Evolutionary conservation across 2,888 invertebrate genomes (phyloP).

Genomic region (Beris morrisii): DNA sequence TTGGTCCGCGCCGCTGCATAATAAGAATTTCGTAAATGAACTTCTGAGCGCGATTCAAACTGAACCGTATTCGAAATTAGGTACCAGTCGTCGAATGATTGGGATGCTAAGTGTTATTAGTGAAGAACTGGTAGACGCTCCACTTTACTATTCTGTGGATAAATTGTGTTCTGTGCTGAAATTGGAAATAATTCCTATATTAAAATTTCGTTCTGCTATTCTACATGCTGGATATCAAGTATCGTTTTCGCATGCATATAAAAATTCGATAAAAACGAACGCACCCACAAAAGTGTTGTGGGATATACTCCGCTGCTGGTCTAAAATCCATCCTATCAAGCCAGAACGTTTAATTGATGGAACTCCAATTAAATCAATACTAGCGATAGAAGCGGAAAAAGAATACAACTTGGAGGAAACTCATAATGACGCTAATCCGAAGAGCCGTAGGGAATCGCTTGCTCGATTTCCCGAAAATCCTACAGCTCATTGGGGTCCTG

Average conservation of each 20-base stretch:
- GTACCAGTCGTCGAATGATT: conserved; percentile 73
- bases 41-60: conserved; percentile 61
- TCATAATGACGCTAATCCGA: conserved; percentile 74
- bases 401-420: conserved; percentile 56
- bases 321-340: conserved; percentile 67
- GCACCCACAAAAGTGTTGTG: conserved; percentile 85
- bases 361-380: conserved; percentile 56
- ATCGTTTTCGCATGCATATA: conserved; percentile 88
- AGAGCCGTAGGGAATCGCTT: conserved; percentile 70
- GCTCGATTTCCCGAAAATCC: conserved; percentile 88
- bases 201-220: conserved; percentile 78
- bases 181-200: conserved; percentile 69
- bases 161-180: conserved; percentile 75
- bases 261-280: conserved; percentile 87
- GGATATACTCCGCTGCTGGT: conserved; percentile 89
- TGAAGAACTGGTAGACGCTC: conserved; percentile 82
- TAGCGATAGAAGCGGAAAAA: conserved; percentile 59
- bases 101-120: conserved; percentile 79
- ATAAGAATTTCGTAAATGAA: conserved; percentile 71
- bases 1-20: conserved; percentile 87
- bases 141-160: conserved; percentile 85
- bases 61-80: conserved; percentile 57
- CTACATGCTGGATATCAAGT: conserved; percentile 88
- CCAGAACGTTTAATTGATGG: conserved; percentile 61
- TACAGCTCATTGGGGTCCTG: conserved; percentile 88